A percentile compares a stretch with the other conserved stretches of the same genome.
Conservation (phyloP, 2,797 vertebrate genomes). For the Caiman crocodilus region DNA sequence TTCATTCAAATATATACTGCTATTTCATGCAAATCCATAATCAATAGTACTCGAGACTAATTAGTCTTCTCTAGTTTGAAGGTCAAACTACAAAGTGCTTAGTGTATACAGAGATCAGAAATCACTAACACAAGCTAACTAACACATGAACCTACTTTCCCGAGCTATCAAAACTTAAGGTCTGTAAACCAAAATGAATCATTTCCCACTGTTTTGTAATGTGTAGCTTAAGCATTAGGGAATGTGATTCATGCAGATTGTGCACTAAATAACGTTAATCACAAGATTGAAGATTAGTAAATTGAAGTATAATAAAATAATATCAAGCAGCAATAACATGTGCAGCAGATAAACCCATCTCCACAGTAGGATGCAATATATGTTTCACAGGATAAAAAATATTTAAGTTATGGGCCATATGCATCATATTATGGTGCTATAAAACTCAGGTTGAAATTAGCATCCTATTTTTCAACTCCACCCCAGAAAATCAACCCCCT, state of each 20-base stretch:
- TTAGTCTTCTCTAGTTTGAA: background rate
- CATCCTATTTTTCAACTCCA: background rate
- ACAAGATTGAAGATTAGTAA: conserved; percentile 23
- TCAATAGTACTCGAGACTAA: background rate
- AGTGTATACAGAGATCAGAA: background rate
- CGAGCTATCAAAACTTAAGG: background rate
- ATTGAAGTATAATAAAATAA: conserved; percentile 47
- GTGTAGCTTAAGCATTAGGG: background rate
- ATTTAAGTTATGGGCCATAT: conserved; percentile 26
- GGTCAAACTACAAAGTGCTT: background rate
- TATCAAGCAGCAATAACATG: background rate
- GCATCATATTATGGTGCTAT: background rate
- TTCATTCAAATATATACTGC: no score
- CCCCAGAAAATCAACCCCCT: background rate
- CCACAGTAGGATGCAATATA: conserved; percentile 30
- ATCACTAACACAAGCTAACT: background rate
- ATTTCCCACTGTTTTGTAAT: background rate
- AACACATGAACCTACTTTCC: no score
- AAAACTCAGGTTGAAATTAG: conserved; percentile 43
- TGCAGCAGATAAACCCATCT: conserved; percentile 41
- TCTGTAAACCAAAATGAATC: background rate
- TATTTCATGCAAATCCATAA: background rate
- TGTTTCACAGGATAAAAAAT: conserved; percentile 33
- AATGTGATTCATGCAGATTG: background rate
- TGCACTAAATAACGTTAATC: background rate